Percentiles rank a stretch among this genome's conserved stretches.
Evolutionary conservation across 2,888 invertebrate species (phyloP).

Genomic region (Microchrysa polita): DNA sequence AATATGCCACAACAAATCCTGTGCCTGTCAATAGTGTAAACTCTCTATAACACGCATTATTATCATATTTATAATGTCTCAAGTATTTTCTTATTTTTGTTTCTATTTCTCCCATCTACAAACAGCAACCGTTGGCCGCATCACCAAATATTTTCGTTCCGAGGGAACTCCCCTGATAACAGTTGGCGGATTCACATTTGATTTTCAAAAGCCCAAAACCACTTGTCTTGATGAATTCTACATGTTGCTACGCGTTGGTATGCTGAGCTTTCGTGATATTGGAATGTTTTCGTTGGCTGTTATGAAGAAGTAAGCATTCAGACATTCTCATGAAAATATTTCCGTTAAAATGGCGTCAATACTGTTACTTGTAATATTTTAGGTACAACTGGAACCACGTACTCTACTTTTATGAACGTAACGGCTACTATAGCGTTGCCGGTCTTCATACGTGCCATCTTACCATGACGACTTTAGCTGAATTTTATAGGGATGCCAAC

Average conservation of each 20-base stretch:
- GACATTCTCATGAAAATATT: neutral
- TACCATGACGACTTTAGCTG: slow-evolving; percentile 78
- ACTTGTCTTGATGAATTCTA: slow-evolving; percentile 79
- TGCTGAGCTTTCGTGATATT: slow-evolving; percentile 77
- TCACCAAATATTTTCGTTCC: slow-evolving; percentile 79
- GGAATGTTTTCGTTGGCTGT: slow-evolving; percentile 76
- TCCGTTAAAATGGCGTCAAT: neutral
- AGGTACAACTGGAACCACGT: slow-evolving; percentile 80
- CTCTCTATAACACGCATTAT: no score
- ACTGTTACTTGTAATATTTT: no score
- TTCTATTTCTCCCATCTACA: neutral
- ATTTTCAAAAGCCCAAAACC: slow-evolving; percentile 78
- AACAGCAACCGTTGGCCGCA: slow-evolving; percentile 82
- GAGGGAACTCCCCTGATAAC: slow-evolving; percentile 81
- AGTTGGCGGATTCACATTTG: slow-evolving; percentile 81
- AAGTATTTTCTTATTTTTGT: neutral
- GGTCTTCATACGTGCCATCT: slow-evolving; percentile 81
- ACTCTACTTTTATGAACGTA: slow-evolving; percentile 79
- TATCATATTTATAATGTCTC: no score
- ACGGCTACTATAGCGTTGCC: slow-evolving; percentile 73
- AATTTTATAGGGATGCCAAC: slow-evolving; percentile 65
- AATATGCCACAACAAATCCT: no score
- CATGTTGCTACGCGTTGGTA: slow-evolving; percentile 79
- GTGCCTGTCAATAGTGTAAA: no score
- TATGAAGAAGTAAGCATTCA: slow-evolving; percentile 72